These are phyloP conservation scores for Eristalis pertinax DNA, from an alignment of 2,888 invertebrate species.

Conservation along the genomic window DNA sequence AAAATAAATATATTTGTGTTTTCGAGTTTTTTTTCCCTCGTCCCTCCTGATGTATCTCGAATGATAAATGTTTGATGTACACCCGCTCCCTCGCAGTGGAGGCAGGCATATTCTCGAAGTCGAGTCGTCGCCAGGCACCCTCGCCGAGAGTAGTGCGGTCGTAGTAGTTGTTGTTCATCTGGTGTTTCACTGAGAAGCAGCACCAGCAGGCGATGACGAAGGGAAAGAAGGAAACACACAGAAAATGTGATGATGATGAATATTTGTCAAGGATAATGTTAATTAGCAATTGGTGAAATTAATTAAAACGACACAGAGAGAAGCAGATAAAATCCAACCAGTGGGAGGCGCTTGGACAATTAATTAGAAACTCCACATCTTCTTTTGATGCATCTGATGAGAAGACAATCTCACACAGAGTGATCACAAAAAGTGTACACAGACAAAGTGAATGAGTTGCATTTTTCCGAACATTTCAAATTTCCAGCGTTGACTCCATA, in stretches of 20 bases:
- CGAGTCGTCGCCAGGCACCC: background rate
- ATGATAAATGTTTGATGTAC: conserved; percentile 43
- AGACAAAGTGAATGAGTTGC: background rate
- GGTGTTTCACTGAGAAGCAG: background rate
- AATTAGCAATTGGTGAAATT: conserved; percentile 53
- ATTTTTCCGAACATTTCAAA: background rate
- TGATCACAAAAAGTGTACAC: background rate
- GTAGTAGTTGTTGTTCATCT: background rate
- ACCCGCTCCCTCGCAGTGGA: background rate
- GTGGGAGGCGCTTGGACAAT: background rate
- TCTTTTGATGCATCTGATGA: conserved; percentile 28
- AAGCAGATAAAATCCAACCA: conserved; percentile 15
- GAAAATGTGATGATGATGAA: conserved; percentile 45
- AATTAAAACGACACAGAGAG: conserved; percentile 31
- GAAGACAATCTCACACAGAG: background rate
- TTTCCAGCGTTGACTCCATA: background rate
- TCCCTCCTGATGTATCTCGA: conserved; percentile 23
- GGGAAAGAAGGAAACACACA: background rate
- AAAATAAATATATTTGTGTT: conserved; percentile 39
- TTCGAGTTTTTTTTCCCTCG: background rate
- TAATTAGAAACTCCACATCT: conserved; percentile 38
- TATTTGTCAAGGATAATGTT: conserved; percentile 63
- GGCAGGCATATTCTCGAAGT: background rate
- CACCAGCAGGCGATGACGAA: background rate
- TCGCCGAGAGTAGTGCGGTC: background rate